Conservation (phyloP, 2,113 vertebrate species). For the Microcebus ravelobensis region DNA sequence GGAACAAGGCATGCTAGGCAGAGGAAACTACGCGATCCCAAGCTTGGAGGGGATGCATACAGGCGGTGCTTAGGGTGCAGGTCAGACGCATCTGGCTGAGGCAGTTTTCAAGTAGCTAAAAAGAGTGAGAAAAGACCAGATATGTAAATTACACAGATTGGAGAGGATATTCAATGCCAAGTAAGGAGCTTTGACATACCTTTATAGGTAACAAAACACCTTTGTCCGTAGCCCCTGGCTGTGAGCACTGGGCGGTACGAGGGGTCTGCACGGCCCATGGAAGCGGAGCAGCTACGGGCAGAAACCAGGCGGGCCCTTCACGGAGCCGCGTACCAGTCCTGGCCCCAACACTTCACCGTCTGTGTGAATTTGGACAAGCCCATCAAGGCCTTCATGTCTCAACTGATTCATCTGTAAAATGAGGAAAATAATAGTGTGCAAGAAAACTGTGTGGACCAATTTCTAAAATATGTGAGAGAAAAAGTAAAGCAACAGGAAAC, state of each 20-base stretch:
- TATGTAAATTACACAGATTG: background rate
- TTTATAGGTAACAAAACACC: background rate
- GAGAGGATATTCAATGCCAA: background rate
- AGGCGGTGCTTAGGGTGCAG: background rate
- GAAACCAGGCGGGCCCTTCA: background rate
- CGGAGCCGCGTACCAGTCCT: background rate
- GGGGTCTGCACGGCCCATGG: background rate
- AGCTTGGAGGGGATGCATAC: background rate
- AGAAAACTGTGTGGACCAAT: background rate
- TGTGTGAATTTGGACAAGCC: background rate
- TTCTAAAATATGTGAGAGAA: background rate
- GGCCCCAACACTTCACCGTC: background rate
- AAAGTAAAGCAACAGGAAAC: background rate
- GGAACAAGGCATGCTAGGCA: background rate
- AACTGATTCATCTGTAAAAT: background rate
- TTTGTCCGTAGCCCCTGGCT: background rate
- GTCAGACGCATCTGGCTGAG: background rate
- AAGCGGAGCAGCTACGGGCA: background rate
- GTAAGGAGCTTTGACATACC: background rate
- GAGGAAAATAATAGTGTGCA: background rate
- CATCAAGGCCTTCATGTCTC: background rate
- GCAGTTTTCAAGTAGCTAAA: background rate
- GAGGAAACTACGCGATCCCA: background rate
- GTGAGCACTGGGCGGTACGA: background rate
- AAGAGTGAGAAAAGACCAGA: background rate